phyloP scores from a whole-genome alignment of 2,113 vertebrate species.

The Festucalex cinctus region DNA sequence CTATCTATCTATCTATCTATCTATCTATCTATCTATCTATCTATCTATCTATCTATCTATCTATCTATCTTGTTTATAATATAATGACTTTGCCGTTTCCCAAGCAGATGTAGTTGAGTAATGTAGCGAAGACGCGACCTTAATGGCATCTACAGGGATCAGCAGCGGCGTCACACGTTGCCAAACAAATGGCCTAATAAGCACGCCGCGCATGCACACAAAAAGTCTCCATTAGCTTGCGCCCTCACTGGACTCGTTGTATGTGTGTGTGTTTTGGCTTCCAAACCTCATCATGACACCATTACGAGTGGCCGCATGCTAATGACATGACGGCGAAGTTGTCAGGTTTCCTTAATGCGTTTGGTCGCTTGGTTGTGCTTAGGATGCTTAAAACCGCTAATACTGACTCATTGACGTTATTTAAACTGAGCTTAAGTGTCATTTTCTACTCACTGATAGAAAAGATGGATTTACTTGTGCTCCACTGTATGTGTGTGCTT shows the following conservation, averaged over 20 bases:
- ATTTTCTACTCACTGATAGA: background rate
- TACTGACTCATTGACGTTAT: background rate
- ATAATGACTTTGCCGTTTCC: background rate
- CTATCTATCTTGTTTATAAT: background rate
- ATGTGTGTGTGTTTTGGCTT: background rate
- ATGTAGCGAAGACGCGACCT: slow-evolving; percentile 34
- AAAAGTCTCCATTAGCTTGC: slow-evolving; percentile 8
- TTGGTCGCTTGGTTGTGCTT: background rate
- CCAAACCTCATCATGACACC: background rate
- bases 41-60: no score
- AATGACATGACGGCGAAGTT: background rate
- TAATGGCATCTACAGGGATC: slow-evolving; percentile 37
- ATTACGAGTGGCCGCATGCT: background rate
- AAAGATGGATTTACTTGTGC: background rate
- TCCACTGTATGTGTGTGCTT: slow-evolving; percentile 17
- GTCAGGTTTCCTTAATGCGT: background rate
- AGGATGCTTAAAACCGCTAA: background rate
- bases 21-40: no score
- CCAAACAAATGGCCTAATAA: slow-evolving; percentile 43
- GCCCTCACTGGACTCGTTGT: background rate
- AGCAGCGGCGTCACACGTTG: slow-evolving; percentile 21
- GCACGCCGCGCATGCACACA: slow-evolving; percentile 9
- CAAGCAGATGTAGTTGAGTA: slow-evolving; percentile 48
- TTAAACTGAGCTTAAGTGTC: background rate
- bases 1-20: no score